Percentiles rank a stretch among this genome's conserved stretches.
Conservation (phyloP, 2,797 vertebrate species). For the Lagorchestes hirsutus region DNA sequence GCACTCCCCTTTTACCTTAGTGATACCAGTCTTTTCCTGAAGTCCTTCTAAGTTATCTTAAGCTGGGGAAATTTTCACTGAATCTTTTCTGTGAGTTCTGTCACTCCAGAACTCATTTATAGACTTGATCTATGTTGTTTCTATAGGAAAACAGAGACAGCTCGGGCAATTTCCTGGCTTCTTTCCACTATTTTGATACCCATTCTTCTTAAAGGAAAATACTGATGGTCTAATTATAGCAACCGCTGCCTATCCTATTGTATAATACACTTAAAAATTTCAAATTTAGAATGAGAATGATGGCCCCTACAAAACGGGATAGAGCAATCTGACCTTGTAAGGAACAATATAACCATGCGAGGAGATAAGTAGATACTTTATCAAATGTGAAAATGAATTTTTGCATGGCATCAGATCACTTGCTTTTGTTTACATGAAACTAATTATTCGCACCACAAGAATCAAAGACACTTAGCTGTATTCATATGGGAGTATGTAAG, state of each 20-base stretch:
- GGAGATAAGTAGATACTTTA: neutral
- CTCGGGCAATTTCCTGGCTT: no score
- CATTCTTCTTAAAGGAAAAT: neutral
- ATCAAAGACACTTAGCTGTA: neutral
- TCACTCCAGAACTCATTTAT: no score
- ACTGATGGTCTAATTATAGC: neutral
- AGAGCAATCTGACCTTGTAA: neutral
- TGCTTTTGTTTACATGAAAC: constrained; percentile 2
- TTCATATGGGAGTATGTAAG: neutral
- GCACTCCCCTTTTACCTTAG: no score
- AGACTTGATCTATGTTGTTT: no score
- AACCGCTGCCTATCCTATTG: neutral
- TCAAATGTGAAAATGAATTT: neutral
- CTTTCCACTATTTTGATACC: neutral
- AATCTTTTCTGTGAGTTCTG: no score
- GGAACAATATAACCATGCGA: neutral
- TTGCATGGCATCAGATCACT: constrained; percentile 15
- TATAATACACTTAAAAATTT: neutral
- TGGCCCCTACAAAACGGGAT: neutral
- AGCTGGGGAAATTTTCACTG: no score
- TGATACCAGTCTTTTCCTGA: no score
- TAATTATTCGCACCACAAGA: neutral
- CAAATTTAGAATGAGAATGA: neutral
- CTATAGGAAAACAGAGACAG: no score
- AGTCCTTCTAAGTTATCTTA: no score